These are phyloP conservation scores for Drosophila suboccidentalis DNA, from an alignment of 2,888 invertebrate species.

Conservation along the genomic window DNA sequence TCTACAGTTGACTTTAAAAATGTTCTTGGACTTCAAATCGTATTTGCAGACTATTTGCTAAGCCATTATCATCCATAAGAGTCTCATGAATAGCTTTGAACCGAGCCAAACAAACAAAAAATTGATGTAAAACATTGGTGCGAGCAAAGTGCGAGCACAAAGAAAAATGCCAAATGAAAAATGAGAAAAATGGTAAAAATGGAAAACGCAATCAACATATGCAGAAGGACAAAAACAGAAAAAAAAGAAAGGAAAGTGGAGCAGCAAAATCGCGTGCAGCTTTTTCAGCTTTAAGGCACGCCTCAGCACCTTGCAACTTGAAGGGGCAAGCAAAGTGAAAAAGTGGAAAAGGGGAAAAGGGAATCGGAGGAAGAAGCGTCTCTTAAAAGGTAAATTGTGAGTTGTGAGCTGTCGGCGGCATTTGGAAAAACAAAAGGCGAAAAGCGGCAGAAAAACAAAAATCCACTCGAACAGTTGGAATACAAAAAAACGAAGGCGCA, in stretches of 20 bases:
- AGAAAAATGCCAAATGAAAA: constrained; percentile 44
- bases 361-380: not conserved
- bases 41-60: constrained; percentile 17
- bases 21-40: not conserved
- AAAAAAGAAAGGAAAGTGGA: constrained; percentile 45
- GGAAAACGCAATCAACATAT: constrained; percentile 75
- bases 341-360: too few relatives aligned
- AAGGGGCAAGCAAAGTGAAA: too few relatives aligned
- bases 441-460: constrained; percentile 28
- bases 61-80: constrained; percentile 37
- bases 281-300: constrained; percentile 54
- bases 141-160: constrained; percentile 37
- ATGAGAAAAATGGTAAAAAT: constrained; percentile 37
- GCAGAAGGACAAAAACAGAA: constrained; percentile 27
- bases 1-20: not conserved
- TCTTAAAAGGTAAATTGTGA: constrained; percentile 26
- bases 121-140: constrained; percentile 52
- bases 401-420: constrained; percentile 31
- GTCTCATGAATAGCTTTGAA: constrained; percentile 48
- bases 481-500: constrained; percentile 32
- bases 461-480: constrained; percentile 37
- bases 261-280: constrained; percentile 43
- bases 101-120: constrained; percentile 19
- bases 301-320: constrained; percentile 55
- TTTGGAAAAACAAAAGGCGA: constrained; percentile 59